A percentile compares a stretch with the other conserved stretches of the same genome.
These are phyloP conservation scores for Electrophaes corylata DNA, from an alignment of 2,888 invertebrate species.

Conservation along the genomic window DNA sequence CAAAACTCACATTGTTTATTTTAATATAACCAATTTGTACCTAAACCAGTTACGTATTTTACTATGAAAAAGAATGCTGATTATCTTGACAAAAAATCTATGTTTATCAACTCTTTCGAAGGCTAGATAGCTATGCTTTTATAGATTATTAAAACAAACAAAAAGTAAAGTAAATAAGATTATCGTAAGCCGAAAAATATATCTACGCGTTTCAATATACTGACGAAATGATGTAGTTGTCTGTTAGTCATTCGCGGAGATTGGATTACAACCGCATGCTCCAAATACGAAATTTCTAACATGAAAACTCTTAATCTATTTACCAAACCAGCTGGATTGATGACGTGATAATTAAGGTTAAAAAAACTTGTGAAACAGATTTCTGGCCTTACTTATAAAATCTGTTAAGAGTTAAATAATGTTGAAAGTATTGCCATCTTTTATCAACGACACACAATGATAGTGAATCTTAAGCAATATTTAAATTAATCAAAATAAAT, in stretches of 20 bases:
- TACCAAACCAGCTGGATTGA: too few species aligned
- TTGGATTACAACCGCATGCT: constrained; percentile 8
- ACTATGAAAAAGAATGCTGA: not conserved
- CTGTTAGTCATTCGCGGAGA: not conserved
- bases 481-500: too few species aligned
- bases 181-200: constrained; percentile 41
- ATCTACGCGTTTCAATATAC: not conserved
- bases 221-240: constrained; percentile 5
- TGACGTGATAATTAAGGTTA: too few species aligned
- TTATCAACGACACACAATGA: too few species aligned
- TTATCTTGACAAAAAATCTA: constrained; percentile 27
- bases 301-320: not conserved
- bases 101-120: constrained; percentile 34
- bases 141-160: constrained; percentile 30
- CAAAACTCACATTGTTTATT: too few species aligned
- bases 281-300: constrained; percentile 8
- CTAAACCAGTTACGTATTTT: not conserved
- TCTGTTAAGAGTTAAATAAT: too few species aligned
- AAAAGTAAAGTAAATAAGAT: constrained; percentile 26
- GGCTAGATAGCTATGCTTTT: constrained; percentile 36
- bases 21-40: not conserved
- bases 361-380: too few species aligned
- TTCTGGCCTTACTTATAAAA: too few species aligned
- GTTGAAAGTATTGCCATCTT: too few species aligned
- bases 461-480: too few species aligned